Evolutionary conservation across 2,888 invertebrate species (phyloP), one percentile per base, ranked within the genome.

Genomic region (Ectemnius lituratus): DNA sequence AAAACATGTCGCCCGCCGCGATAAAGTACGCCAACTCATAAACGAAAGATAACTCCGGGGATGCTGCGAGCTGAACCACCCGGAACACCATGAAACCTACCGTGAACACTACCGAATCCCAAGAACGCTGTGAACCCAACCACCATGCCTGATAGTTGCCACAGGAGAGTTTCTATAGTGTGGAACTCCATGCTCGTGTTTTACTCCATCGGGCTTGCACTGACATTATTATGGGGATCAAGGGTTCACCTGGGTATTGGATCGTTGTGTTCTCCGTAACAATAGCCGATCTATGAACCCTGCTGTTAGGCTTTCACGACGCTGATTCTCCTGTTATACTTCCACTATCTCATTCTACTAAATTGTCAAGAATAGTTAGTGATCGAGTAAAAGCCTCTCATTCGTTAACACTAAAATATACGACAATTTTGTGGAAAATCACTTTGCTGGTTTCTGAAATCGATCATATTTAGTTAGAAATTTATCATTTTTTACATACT

Each of bases 11-110:
- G 73, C 73, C 78, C 84, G 73, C 73, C 78, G 73, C 85, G 84
- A 84, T 87, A 87, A 87, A 86, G 84, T 82, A 81, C 79, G 82
- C 71, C 72, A 78, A 82, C 85, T 88, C 86, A 86, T 88, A 86
- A 88, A 86, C 81, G 85, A 79, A 82, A 84, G 85, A 85, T 87
- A 86, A 86, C 84, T 79, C 74, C 75, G 46, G 66, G 58, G 57
- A 37, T 47, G 47, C 64, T 72, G 72, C 62, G 70, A 60, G 70
- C 8, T 62, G 56, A 61, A 71, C 58, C 61, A 66, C 45, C 56
- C 67, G 46, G 65, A 23, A 64, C 46, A 57, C 20, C 59, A 27
- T 13, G 52, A 28, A 14, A 49, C 63, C 56, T 6, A 46, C 28
- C 16, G 58, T 59, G 57, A 58, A 45, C 37, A 37, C 37, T 2